These are phyloP conservation scores for Cirrhinus molitorella DNA, from an alignment of 2,797 vertebrate species.

Conservation along the genomic window DNA sequence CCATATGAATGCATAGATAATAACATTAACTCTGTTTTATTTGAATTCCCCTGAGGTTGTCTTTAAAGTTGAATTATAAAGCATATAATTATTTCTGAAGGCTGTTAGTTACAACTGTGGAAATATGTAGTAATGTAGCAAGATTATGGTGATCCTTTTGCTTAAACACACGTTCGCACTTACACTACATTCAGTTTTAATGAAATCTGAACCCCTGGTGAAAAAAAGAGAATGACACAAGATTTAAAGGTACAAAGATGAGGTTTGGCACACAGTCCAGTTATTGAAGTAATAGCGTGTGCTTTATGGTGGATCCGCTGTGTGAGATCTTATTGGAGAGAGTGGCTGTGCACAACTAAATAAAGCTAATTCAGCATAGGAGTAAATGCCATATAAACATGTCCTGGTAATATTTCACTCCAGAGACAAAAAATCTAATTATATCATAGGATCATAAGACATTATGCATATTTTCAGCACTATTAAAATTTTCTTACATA, in stretches of 20 bases:
- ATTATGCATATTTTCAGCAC: not conserved
- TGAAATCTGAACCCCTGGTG: slow-evolving; percentile 16
- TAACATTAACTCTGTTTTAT: slow-evolving; percentile 70
- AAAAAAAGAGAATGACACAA: not conserved
- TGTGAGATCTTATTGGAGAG: not conserved
- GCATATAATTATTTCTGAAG: slow-evolving; percentile 64
- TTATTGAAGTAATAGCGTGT: not conserved
- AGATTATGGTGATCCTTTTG: slow-evolving; percentile 22
- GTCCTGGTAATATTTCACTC: not conserved
- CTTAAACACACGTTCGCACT: not conserved
- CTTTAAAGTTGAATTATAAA: slow-evolving; percentile 67
- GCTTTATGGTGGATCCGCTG: not conserved
- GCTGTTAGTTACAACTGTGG: slow-evolving; percentile 46
- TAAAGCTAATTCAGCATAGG: not conserved
- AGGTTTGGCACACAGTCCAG: slow-evolving; percentile 28
- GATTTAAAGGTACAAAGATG: slow-evolving; percentile 5
- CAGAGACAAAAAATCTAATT: not conserved
- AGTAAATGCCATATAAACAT: not conserved
- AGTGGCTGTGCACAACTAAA: slow-evolving; percentile 13
- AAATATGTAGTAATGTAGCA: slow-evolving; percentile 28
- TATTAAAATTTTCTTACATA: not conserved
- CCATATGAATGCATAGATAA: slow-evolving; percentile 65
- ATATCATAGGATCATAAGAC: not conserved
- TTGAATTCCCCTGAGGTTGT: slow-evolving; percentile 68
- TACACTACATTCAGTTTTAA: not conserved